These are phyloP conservation scores for Malurus alboscapulatus DNA, from an alignment of 2,113 vertebrate species.

Conservation along the genomic window DNA sequence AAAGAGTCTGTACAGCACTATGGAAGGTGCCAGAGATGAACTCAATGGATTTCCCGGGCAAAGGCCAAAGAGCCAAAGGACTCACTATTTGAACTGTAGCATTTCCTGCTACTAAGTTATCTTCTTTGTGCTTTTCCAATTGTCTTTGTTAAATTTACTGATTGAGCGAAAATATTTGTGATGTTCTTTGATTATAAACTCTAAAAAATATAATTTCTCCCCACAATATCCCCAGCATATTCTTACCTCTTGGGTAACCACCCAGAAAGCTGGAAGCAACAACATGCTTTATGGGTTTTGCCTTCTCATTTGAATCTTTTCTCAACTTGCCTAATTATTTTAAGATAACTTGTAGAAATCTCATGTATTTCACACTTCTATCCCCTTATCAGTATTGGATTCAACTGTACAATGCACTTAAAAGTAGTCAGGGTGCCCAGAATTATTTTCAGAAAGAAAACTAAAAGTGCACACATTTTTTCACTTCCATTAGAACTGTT, in stretches of 20 bases:
- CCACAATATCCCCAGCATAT: not conserved
- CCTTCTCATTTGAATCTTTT: not conserved
- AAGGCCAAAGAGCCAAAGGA: not conserved
- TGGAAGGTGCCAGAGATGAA: not conserved
- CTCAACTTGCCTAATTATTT: not conserved
- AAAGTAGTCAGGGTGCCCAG: not conserved
- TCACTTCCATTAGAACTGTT: not conserved
- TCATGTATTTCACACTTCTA: not conserved
- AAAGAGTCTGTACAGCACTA: not conserved
- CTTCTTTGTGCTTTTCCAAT: not conserved
- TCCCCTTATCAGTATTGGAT: not conserved
- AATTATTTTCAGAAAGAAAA: not conserved
- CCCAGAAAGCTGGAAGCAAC: not conserved
- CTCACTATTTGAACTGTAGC: not conserved
- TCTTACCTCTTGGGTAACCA: not conserved
- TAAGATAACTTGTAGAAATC: not conserved
- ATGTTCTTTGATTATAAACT: not conserved
- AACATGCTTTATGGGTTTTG: fast-evolving
- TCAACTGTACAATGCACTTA: not conserved
- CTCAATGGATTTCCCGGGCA: not conserved
- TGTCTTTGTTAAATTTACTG: not conserved
- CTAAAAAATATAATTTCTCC: not conserved
- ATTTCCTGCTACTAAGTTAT: not conserved
- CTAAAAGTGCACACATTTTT: not conserved
- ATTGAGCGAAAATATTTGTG: not conserved